Evolutionary conservation across 1,140 invertebrate genomes (phyloP).

Genomic region (Mamestra configurata): DNA sequence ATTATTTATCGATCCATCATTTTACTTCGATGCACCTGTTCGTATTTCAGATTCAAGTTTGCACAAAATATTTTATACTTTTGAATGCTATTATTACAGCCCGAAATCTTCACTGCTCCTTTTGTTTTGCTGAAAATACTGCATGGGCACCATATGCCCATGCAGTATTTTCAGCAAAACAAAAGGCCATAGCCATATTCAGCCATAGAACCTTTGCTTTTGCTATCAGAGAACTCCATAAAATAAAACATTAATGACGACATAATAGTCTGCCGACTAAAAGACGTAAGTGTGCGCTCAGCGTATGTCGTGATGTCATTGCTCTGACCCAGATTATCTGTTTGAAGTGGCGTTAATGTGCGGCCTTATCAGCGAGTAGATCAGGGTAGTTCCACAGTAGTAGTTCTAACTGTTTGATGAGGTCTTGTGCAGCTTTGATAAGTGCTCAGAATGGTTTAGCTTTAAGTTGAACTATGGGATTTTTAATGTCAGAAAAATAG

Average conservation of each 20-base stretch:
- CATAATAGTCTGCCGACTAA: slow-evolving; percentile 16
- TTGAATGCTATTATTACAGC: too few relatives aligned
- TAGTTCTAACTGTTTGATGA: background rate
- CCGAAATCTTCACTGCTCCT: background rate
- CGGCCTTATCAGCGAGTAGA: slow-evolving; percentile 24
- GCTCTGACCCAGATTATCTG: slow-evolving; percentile 56
- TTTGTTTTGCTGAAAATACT: too few relatives aligned
- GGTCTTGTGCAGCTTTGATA: background rate
- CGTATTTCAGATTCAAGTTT: too few relatives aligned
- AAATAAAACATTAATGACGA: background rate
- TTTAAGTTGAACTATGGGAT: background rate
- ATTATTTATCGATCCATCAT: background rate
- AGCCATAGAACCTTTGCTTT: too few relatives aligned
- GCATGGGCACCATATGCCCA: too few relatives aligned
- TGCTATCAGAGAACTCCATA: background rate
- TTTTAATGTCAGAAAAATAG: background rate
- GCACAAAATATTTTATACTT: too few relatives aligned
- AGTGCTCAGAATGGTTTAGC: background rate
- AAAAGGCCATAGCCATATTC: too few relatives aligned
- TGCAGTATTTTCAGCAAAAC: too few relatives aligned
- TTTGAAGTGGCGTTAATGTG: slow-evolving; percentile 43
- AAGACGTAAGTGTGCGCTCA: slow-evolving; percentile 8
- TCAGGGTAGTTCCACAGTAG: slow-evolving; percentile 15
- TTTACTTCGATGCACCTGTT: background rate
- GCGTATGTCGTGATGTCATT: slow-evolving; percentile 52